Evolutionary conservation across 2,797 vertebrate genomes (phyloP), one percentile per base, ranked within the genome.

Genomic region (Alcedo atthis): DNA sequence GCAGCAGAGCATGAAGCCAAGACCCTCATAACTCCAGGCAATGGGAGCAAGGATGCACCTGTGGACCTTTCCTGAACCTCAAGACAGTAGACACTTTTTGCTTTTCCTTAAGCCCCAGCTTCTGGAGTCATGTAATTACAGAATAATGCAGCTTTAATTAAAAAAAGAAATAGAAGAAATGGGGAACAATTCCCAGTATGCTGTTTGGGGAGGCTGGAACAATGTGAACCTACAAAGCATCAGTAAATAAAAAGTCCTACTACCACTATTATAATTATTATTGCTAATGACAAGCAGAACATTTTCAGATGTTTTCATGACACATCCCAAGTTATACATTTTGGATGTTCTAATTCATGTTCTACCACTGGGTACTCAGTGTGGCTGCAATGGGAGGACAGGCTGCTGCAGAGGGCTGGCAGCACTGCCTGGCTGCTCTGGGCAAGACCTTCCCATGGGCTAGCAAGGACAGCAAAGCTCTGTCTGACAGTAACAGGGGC

Each of bases 1-100:
- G n/a, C 32, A 30, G 28, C 5, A 33, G n/a, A 77, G 25, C 28
- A 46, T 0, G 0, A 71, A 61, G 33, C 37, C 64, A 55, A 16
- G 57, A 66, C 22, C 43, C 54, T 40, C 21, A 1, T 1, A 18
- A 49, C 43, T 74, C 32, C 2, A 2, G 55, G 62, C 53, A n/a
- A 49, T 1, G 35, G 25, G 22, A 88, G 15, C 64, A 32, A 18
- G 18, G 64, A 45, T 8, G 32, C 9, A 3, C 1, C 10, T 1
- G 0, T 4, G 6, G 26, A 20, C 58, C 14, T 45, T 71, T 84
- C 24, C 64, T 30, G 43, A 76, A 37, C 35, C 24, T 61, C 22
- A 1, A 20, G 28, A 30, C 22, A 74, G 11, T 5, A 69, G 30
- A 4, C 26, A 10, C 5, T 68, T 81, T 71, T 68, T 32, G n/a